Evolutionary conservation across 64 coral and sea anemone genomes (phyloP).

Genomic region (Montipora capricornis): DNA sequence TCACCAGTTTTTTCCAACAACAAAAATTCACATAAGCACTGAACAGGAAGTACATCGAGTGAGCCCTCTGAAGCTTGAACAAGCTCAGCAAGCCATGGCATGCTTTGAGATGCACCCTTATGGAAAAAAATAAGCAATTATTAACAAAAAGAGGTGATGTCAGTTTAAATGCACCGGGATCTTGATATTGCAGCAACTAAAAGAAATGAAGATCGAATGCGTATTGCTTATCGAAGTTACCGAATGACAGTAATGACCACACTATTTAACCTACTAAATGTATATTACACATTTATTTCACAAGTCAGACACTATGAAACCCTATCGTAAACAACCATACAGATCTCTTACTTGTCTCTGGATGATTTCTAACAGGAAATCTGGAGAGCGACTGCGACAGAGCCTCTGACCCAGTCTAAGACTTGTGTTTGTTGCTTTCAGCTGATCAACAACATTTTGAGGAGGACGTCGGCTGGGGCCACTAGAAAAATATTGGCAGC

Average conservation of each 20-base stretch:
- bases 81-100: conserved; percentile 98
- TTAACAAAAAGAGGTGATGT: background rate
- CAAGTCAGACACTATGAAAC: too few species aligned
- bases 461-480: conserved; percentile 90
- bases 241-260: too few species aligned
- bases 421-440: conserved; percentile 83
- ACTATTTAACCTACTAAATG: too few species aligned
- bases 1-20: conserved; percentile 77
- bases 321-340: too few species aligned
- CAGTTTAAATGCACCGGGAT: background rate
- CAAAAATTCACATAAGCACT: conserved; percentile 97
- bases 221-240: too few species aligned
- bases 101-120: conserved; percentile 92
- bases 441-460: conserved; percentile 80
- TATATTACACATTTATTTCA: too few species aligned
- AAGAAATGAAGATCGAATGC: too few species aligned
- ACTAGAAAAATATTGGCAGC: conserved; percentile 17
- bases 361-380: conserved; percentile 96
- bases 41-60: conserved; percentile 92
- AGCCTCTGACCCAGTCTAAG: conserved; percentile 89
- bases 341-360: conserved; percentile 81
- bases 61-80: conserved; percentile 94
- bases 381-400: conserved; percentile 90
- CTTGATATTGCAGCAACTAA: too few species aligned
- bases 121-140: too few species aligned